phyloP scores from a whole-genome alignment of 2,113 vertebrate species.

The Colinus virginianus region DNA sequence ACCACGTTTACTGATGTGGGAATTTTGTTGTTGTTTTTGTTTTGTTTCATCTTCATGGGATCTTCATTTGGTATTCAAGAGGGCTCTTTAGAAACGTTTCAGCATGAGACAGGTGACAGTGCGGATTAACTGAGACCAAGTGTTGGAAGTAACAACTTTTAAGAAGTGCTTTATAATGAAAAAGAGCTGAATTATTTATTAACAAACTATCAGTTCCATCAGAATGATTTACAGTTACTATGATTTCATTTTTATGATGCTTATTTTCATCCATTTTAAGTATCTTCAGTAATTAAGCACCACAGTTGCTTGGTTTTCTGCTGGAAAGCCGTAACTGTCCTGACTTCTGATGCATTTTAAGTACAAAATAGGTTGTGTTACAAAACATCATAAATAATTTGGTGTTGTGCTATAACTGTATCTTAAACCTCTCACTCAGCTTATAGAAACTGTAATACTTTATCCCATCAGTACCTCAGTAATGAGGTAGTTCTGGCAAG shows the following conservation, averaged over 20 bases:
- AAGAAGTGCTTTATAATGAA: background rate
- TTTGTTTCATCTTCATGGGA: background rate
- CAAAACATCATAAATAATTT: constrained; percentile 45
- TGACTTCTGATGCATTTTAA: background rate
- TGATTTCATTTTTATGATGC: background rate
- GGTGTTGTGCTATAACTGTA: background rate
- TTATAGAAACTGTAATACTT: background rate
- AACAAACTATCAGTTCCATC: background rate
- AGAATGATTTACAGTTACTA: background rate
- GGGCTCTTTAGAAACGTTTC: background rate
- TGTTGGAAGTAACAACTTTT: background rate
- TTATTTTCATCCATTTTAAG: constrained; percentile 11
- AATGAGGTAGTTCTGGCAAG: background rate
- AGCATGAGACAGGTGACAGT: background rate
- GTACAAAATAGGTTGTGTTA: constrained; percentile 8
- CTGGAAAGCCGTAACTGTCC: background rate
- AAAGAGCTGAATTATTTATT: background rate
- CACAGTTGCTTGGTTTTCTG: background rate
- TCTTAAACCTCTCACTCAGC: background rate
- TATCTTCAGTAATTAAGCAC: background rate
- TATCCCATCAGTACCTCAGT: background rate
- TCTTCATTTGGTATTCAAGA: background rate
- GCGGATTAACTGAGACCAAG: background rate
- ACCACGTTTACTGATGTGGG: background rate
- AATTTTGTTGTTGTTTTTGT: background rate